phyloP scores from a whole-genome alignment of 2,888 invertebrate genomes.

The Tinea trinotella region DNA sequence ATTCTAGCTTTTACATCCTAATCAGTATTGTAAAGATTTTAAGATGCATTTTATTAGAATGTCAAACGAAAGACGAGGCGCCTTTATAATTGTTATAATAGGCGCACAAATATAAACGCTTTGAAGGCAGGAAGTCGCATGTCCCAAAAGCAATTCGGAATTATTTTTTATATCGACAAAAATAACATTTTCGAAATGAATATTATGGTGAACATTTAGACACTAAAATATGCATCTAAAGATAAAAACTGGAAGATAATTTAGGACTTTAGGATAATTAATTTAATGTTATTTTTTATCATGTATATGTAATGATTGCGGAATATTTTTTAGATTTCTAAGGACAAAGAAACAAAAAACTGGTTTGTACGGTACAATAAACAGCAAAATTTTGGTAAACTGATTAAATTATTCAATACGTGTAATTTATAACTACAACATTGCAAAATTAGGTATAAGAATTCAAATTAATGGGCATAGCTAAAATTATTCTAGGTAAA shows the following conservation, averaged over 20 bases:
- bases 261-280: too few relatives aligned
- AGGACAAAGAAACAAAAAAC: not conserved
- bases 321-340: not conserved
- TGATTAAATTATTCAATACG: too few relatives aligned
- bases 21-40: too few relatives aligned
- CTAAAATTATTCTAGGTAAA: too few relatives aligned
- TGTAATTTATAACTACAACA: too few relatives aligned
- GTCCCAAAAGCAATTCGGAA: not conserved
- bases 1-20: too few relatives aligned
- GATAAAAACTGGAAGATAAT: not conserved
- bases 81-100: conserved; percentile 8
- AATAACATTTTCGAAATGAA: not conserved
- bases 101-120: not conserved
- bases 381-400: too few relatives aligned
- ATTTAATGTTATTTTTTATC: not conserved
- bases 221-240: not conserved
- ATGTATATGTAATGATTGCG: not conserved
- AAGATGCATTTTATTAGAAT: not conserved
- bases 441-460: too few relatives aligned
- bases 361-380: too few relatives aligned
- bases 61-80: not conserved
- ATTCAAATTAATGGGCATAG: too few relatives aligned
- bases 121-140: conserved; percentile 5
- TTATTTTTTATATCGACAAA: not conserved
- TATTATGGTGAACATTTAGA: not conserved